Evolutionary conservation across 2,888 invertebrate genomes (phyloP).

Genomic region (Drosophila colorata): DNA sequence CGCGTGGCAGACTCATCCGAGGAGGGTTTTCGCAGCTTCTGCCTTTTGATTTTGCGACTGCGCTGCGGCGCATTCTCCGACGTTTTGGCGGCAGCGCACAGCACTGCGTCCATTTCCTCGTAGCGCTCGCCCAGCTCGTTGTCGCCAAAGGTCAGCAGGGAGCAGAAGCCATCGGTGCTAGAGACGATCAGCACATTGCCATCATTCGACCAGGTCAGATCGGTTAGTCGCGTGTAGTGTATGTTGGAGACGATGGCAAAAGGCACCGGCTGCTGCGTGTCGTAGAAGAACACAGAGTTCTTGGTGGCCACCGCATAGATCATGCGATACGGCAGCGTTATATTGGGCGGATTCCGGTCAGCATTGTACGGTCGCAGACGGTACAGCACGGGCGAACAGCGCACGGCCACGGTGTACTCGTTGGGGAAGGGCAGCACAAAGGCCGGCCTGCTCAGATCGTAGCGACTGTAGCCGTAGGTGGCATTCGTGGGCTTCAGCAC

Average conservation of each 20-base stretch:
- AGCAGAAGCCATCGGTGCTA: conserved; percentile 96
- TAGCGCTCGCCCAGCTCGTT: conserved; percentile 89
- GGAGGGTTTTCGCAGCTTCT: conserved; percentile 64
- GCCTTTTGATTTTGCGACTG: conserved; percentile 59
- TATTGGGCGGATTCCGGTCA: conserved; percentile 86
- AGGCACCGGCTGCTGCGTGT: conserved; percentile 93
- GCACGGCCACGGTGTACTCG: conserved; percentile 93
- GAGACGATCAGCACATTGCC: conserved; percentile 91
- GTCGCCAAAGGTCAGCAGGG: conserved; percentile 91
- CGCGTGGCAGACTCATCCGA: conserved; percentile 49
- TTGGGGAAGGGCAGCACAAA: conserved; percentile 91
- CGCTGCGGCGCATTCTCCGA: conserved; percentile 54
- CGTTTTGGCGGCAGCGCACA: conserved; percentile 64
- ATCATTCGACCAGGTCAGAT: conserved; percentile 94
- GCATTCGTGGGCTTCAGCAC: conserved; percentile 87
- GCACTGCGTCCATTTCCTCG: conserved; percentile 80
- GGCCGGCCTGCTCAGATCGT: conserved; percentile 89
- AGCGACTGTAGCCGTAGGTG: conserved; percentile 88
- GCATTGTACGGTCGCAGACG: conserved; percentile 86
- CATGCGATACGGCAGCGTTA: conserved; percentile 91
- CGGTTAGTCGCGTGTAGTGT: conserved; percentile 95
- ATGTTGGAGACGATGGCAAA: conserved; percentile 93
- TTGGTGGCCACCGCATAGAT: conserved; percentile 96
- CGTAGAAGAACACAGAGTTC: conserved; percentile 93
- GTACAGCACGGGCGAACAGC: conserved; percentile 92